Conservation (phyloP, 2,113 vertebrate genomes). For the Helogale parvula region DNA sequence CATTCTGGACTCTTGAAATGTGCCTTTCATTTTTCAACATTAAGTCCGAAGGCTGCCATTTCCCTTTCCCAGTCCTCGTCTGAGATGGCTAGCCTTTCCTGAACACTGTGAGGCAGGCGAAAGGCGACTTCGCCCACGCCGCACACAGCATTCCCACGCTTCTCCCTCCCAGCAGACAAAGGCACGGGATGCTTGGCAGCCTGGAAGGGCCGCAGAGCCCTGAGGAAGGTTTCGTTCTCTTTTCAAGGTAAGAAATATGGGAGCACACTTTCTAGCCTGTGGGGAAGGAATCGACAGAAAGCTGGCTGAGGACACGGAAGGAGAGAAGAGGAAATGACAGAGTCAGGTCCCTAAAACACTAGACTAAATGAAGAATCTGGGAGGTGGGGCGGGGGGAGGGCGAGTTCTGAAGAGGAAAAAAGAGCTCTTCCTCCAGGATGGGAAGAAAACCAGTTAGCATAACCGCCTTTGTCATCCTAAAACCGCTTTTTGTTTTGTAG, state of each 20-base stretch:
- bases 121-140: not conserved
- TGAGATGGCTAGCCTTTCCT: not conserved
- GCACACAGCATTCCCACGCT: not conserved
- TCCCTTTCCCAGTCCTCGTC: not conserved
- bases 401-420: not conserved
- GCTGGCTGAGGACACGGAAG: not conserved
- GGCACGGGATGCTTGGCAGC: not conserved
- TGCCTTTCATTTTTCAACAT: not conserved
- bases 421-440: not conserved
- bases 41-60: not conserved
- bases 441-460: not conserved
- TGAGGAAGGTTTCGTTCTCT: not conserved
- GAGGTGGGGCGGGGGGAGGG: not conserved
- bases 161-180: not conserved
- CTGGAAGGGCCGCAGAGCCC: not conserved
- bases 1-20: not conserved
- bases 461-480: too few relatives aligned
- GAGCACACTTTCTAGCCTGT: not conserved
- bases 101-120: not conserved
- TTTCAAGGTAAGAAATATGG: not conserved
- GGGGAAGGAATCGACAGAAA: not conserved
- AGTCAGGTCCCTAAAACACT: not conserved
- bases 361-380: not conserved
- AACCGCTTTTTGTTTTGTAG: not conserved
- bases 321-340: not conserved